These are phyloP conservation scores for Pimephales promelas DNA, from an alignment of 2,113 vertebrate species.

Conservation along the genomic window DNA sequence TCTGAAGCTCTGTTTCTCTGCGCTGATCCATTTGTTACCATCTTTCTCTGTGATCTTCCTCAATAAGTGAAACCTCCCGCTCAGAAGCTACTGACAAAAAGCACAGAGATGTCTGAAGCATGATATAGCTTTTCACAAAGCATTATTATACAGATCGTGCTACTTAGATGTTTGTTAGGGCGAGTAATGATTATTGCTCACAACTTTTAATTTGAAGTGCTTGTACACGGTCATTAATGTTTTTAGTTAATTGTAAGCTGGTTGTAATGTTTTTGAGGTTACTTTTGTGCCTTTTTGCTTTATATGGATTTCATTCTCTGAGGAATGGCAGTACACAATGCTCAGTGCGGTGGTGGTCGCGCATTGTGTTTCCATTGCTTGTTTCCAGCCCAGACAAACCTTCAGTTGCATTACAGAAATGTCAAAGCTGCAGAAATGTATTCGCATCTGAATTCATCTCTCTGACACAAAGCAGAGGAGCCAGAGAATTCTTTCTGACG, in stretches of 20 bases:
- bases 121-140: neutral
- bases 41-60: conserved; percentile 28
- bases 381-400: conserved; percentile 23
- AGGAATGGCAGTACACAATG: neutral
- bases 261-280: neutral
- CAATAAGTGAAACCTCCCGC: neutral
- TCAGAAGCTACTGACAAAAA: neutral
- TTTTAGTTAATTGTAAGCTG: neutral
- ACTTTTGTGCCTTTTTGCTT: neutral
- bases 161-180: neutral
- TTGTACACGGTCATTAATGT: neutral
- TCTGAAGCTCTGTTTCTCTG: conserved; percentile 23
- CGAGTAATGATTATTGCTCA: neutral
- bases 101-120: neutral
- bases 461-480: neutral
- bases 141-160: neutral
- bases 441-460: conserved; percentile 40
- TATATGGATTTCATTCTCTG: neutral
- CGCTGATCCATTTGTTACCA: conserved; percentile 24
- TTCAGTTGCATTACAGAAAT: conserved; percentile 43
- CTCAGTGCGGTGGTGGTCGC: neutral
- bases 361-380: neutral
- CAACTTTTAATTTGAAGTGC: neutral
- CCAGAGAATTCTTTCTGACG: conserved; percentile 41
- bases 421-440: conserved; percentile 48